Percentiles rank a stretch among this genome's conserved stretches.
These are phyloP conservation scores for Leptobrachium leishanense DNA, from an alignment of 2,113 vertebrate genomes.

Conservation along the genomic window DNA sequence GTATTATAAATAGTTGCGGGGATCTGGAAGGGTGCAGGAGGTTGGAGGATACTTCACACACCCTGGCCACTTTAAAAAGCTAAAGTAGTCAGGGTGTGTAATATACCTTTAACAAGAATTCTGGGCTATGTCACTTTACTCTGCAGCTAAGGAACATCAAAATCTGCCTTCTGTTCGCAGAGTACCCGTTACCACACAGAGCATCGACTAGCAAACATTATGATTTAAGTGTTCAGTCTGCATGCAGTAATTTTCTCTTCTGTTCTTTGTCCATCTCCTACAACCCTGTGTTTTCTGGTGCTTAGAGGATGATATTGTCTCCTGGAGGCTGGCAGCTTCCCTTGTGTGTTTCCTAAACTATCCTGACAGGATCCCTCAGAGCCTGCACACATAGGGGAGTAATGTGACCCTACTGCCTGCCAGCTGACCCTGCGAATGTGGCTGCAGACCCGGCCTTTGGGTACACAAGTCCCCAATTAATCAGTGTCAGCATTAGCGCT, in stretches of 20 bases:
- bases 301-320: conserved; percentile 36
- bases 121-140: neutral
- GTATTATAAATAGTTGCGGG: too few species aligned
- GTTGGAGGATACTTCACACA: too few species aligned
- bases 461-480: conserved; percentile 70
- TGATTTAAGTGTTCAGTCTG: neutral
- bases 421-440: conserved; percentile 51
- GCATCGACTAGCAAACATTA: neutral
- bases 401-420: conserved; percentile 50
- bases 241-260: conserved; percentile 68
- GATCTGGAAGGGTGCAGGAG: too few species aligned
- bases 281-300: conserved; percentile 4
- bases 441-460: conserved; percentile 54
- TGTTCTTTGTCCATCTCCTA: neutral
- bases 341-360: conserved; percentile 69
- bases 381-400: conserved; percentile 52
- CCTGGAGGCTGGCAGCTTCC: conserved; percentile 65
- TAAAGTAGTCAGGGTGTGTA: too few species aligned
- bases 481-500: conserved; percentile 61
- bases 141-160: neutral
- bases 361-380: conserved; percentile 70
- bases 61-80: too few species aligned
- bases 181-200: neutral
- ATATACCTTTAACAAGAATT: too few species aligned
- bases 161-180: neutral